A percentile compares a stretch with the other conserved stretches of the same genome.
These are phyloP conservation scores for Mayetiola destructor DNA, from an alignment of 2,888 invertebrate species.

Conservation along the genomic window DNA sequence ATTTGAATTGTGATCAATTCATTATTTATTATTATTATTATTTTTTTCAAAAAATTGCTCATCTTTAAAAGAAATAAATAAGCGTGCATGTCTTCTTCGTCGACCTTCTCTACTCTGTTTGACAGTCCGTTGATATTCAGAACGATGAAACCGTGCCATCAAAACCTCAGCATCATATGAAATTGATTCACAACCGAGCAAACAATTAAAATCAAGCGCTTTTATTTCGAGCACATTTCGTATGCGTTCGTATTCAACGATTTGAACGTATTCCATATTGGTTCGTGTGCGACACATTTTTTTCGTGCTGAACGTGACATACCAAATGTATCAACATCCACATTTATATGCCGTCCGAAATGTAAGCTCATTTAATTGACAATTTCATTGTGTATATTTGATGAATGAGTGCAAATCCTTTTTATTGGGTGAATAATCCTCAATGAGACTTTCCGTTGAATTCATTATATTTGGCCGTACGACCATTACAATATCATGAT, in stretches of 20 bases:
- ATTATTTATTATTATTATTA: too few species aligned
- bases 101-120: conserved; percentile 13
- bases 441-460: conserved; percentile 42
- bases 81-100: not conserved
- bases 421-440: conserved; percentile 42
- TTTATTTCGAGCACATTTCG: not conserved
- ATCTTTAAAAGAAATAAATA: conserved; percentile 36
- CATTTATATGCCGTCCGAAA: conserved; percentile 44
- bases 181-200: conserved; percentile 41
- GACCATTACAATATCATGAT: conserved; percentile 47
- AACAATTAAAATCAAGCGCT: conserved; percentile 38
- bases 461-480: conserved; percentile 55
- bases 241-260: too few species aligned
- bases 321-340: conserved; percentile 47
- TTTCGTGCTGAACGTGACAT: conserved; percentile 39
- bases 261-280: not conserved
- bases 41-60: conserved; percentile 37
- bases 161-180: conserved; percentile 15
- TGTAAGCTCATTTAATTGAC: conserved; percentile 49
- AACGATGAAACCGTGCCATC: not conserved
- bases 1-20: too few species aligned
- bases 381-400: conserved; percentile 51
- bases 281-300: not conserved
- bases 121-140: not conserved
- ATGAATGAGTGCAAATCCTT: conserved; percentile 44